These are phyloP conservation scores for Drosophila rubida DNA, from an alignment of 2,888 invertebrate genomes.

Conservation along the genomic window DNA sequence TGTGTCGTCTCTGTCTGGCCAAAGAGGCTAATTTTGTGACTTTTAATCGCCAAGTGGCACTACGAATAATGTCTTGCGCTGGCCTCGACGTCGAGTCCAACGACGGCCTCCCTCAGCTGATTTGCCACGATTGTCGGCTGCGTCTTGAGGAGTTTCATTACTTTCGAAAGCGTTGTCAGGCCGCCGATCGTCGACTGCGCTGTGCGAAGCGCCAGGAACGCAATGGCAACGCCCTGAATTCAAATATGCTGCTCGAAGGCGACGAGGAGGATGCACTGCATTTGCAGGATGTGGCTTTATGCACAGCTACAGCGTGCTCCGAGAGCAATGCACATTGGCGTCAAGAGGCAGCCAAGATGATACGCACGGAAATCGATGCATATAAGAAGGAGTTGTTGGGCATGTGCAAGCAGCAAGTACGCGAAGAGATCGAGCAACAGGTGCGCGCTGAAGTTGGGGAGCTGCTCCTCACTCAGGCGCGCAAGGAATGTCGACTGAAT, in stretches of 20 bases:
- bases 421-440: slow-evolving; percentile 63
- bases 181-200: slow-evolving; percentile 55
- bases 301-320: slow-evolving; percentile 45
- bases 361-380: slow-evolving; percentile 52
- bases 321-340: slow-evolving; percentile 67
- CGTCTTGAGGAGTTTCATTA: slow-evolving; percentile 61
- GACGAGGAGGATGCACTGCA: slow-evolving; percentile 25
- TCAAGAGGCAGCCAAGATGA: slow-evolving; percentile 42
- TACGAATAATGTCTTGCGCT: slow-evolving; percentile 51
- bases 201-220: slow-evolving; percentile 3
- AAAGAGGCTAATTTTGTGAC: slow-evolving; percentile 48
- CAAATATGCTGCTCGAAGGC: not conserved
- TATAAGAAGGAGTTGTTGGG: slow-evolving; percentile 54
- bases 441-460: slow-evolving; percentile 55
- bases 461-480: slow-evolving; percentile 40
- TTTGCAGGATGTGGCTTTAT: slow-evolving; percentile 45
- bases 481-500: slow-evolving; percentile 40
- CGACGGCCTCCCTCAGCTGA: slow-evolving; percentile 57
- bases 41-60: slow-evolving; percentile 16
- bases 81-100: slow-evolving; percentile 55
- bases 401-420: slow-evolving; percentile 60
- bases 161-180: slow-evolving; percentile 64
- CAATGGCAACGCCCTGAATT: not conserved
- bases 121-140: slow-evolving; percentile 56
- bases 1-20: slow-evolving; percentile 59